phyloP scores from a whole-genome alignment of 2,797 vertebrate species.

The Chaunax sp. region DNA sequence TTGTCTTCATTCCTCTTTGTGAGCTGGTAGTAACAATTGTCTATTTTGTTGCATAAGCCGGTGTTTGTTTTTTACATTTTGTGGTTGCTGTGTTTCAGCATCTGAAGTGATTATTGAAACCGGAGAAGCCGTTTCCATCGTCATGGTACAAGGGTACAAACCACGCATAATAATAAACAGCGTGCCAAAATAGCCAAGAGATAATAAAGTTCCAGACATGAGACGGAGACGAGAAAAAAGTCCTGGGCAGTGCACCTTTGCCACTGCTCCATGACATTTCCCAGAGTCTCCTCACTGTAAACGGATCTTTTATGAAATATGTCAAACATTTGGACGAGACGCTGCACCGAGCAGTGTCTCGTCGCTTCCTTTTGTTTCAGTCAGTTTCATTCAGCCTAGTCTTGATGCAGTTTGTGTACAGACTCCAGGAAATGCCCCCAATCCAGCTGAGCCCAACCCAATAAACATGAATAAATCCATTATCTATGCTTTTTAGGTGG shows the following conservation, averaged over 20 bases:
- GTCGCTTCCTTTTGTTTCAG: constrained; percentile 48
- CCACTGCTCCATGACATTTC: constrained; percentile 48
- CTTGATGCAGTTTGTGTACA: constrained; percentile 18
- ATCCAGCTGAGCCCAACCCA: constrained; percentile 53
- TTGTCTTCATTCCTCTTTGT: constrained; percentile 1
- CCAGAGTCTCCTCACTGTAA: constrained; percentile 51
- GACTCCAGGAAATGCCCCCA: constrained; percentile 60
- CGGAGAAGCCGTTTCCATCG: constrained; percentile 63
- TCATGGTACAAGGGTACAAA: constrained; percentile 62
- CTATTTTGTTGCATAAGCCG: constrained; percentile 25
- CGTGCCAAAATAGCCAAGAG: constrained; percentile 41
- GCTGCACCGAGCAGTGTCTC: constrained; percentile 20
- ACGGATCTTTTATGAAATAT: constrained; percentile 39
- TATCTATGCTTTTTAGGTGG: constrained; percentile 48
- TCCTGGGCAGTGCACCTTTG: constrained; percentile 28
- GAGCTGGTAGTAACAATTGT: constrained; percentile 6
- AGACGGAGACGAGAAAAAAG: constrained; percentile 25
- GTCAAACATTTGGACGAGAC: constrained; percentile 22
- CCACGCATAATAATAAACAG: constrained; percentile 64
- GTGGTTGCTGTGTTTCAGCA: constrained; percentile 49
- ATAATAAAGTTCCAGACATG: constrained; percentile 53
- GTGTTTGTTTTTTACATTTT: constrained; percentile 52
- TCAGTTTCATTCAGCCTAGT: constrained; percentile 32
- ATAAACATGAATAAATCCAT: constrained; percentile 65
- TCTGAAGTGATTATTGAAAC: constrained; percentile 65